Evolutionary conservation across 2,888 invertebrate genomes (phyloP).

Genomic region (Alloscopus bannaensis): DNA sequence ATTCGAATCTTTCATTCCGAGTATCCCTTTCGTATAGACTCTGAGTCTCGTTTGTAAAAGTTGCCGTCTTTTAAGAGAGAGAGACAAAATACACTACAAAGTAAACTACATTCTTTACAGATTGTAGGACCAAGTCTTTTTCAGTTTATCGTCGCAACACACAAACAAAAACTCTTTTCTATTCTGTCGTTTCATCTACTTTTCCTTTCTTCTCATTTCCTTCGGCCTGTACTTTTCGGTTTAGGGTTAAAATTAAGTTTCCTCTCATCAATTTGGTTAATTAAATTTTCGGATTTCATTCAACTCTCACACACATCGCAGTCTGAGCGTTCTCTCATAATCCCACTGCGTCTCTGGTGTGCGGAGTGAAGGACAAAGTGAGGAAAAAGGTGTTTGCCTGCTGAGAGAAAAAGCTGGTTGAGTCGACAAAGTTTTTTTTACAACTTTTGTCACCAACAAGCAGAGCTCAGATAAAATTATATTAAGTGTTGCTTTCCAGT

Average conservation of each 20-base stretch:
- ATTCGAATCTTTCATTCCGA: too few relatives aligned
- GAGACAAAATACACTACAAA: background rate
- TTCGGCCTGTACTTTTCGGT: conserved; percentile 22
- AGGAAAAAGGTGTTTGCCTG: conserved; percentile 42
- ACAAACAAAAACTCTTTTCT: too few relatives aligned
- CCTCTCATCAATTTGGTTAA: conserved; percentile 67
- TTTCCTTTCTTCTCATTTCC: conserved; percentile 26
- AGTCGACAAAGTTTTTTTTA: conserved; percentile 56
- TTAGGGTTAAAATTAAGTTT: conserved; percentile 60
- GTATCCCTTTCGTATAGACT: too few relatives aligned
- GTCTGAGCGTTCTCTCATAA: conserved; percentile 38
- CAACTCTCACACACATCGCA: conserved; percentile 49
- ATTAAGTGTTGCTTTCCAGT: conserved; percentile 64
- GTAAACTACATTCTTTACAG: background rate
- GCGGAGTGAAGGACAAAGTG: background rate
- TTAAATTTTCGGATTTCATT: conserved; percentile 68
- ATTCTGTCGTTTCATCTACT: conserved; percentile 20
- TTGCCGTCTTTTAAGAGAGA: too few relatives aligned
- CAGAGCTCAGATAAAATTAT: conserved; percentile 58
- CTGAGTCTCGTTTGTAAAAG: too few relatives aligned
- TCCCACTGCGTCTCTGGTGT: background rate
- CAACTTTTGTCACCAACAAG: conserved; percentile 61
- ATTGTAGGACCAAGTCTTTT: too few relatives aligned
- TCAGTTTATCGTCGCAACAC: too few relatives aligned
- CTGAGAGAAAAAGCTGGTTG: conserved; percentile 37